A percentile compares a stretch with the other conserved stretches of the same genome.
Evolutionary conservation across 2,888 invertebrate species (phyloP).

Genomic region (Stictocephala bisonia): DNA sequence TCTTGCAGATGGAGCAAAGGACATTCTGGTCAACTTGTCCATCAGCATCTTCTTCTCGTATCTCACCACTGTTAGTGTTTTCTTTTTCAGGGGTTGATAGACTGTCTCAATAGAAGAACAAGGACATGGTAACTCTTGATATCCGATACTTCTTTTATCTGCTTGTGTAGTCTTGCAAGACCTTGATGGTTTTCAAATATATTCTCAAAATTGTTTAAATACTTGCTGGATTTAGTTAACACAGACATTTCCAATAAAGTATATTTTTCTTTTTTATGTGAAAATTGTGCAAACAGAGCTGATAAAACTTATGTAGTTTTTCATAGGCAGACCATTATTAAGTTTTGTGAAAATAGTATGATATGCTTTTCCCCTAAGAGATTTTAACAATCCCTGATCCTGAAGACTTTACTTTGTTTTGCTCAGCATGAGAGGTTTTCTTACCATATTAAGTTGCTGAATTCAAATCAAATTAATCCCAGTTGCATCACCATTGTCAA

Average conservation of each 20-base stretch:
- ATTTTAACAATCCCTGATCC: conserved; percentile 70
- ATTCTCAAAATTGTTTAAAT: conserved; percentile 43
- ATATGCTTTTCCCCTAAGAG: conserved; percentile 72
- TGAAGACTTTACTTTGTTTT: conserved; percentile 88
- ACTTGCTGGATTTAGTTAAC: too few species aligned
- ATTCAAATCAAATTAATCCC: too few species aligned
- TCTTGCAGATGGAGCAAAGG: too few species aligned
- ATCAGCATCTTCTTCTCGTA: conserved; percentile 67
- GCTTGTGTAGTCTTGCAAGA: conserved; percentile 71
- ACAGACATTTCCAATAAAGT: too few species aligned
- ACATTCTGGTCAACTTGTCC: conserved; percentile 73
- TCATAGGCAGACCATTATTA: conserved; percentile 79
- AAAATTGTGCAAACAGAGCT: too few species aligned
- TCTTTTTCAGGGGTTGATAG: conserved; percentile 70
- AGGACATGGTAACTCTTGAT: conserved; percentile 75
- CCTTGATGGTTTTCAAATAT: conserved; percentile 67
- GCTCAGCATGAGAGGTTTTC: conserved; percentile 86
- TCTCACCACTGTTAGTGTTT: conserved; percentile 63
- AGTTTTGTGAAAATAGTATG: conserved; percentile 73
- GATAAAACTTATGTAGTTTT: conserved; percentile 68
- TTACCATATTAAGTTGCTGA: conserved; percentile 84
- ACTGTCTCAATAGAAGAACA: conserved; percentile 83
- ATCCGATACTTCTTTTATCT: conserved; percentile 62
- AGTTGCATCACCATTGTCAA: conserved; percentile 83
- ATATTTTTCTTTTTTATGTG: too few species aligned